phyloP scores from a whole-genome alignment of 64 coral and sea anemone genomes.

The Anthopleura sola region DNA sequence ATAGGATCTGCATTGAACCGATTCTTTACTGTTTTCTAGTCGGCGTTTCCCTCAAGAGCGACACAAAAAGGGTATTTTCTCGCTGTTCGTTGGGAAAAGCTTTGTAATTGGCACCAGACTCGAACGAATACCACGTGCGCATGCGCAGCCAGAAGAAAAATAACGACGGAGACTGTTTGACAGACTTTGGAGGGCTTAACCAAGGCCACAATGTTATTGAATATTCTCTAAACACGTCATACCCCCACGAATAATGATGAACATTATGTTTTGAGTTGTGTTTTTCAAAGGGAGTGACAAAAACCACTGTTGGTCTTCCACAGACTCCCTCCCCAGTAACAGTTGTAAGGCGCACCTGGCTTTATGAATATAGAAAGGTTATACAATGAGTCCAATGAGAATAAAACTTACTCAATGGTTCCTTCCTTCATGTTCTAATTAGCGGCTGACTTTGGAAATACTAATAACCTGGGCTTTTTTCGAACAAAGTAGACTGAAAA shows the following conservation, averaged over 20 bases:
- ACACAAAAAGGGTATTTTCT: slow-evolving; percentile 4
- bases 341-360: slow-evolving; percentile 51
- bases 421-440: slow-evolving; percentile 49
- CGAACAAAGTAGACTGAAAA: neutral
- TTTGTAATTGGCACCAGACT: neutral
- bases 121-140: neutral
- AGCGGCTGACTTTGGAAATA: slow-evolving; percentile 51
- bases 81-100: neutral
- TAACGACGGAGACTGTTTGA: neutral
- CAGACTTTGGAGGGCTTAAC: neutral
- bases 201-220: neutral
- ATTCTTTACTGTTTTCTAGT: neutral
- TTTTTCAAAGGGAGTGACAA: slow-evolving; percentile 42
- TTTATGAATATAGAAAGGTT: slow-evolving; percentile 43
- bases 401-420: slow-evolving; percentile 33
- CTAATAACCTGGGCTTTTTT: slow-evolving; percentile 37
- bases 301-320: neutral
- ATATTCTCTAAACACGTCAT: slow-evolving; percentile 15
- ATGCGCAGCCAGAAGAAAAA: slow-evolving; percentile 5
- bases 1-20: neutral
- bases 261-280: slow-evolving; percentile 19
- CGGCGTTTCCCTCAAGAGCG: neutral
- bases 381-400: slow-evolving; percentile 41
- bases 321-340: slow-evolving; percentile 63
- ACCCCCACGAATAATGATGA: slow-evolving; percentile 8